Evolutionary conservation across 2,888 invertebrate genomes (phyloP), one percentile per base, ranked within the genome.

Genomic region (Pantelozetes paolii): DNA sequence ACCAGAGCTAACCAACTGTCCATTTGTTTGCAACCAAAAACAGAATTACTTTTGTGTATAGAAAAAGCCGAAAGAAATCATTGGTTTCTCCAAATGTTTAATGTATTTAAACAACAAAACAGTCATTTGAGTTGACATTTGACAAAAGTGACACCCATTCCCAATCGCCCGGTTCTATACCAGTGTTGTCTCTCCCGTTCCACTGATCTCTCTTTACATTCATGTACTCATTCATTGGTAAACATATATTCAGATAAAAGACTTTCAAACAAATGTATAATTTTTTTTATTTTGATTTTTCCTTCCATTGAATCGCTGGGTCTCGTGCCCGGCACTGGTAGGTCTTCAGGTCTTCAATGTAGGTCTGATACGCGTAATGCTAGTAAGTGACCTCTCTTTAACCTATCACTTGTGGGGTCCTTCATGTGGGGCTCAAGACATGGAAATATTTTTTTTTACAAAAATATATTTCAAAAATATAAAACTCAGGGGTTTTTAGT

Each of bases 91-190:
- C 3, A 26, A 59, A 59, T 18, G 8, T 30, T 59, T 30, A 30
- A 28, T 59, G 32, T 2, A 30, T 59, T 59, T 8, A 26, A 23
- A 59, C 59, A 59, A 59, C 59, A 59, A 59, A 59, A 59, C 59
- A 59, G 28, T 59, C 30, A 32, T 59, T 59, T 28, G 28, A 59
- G 26, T 30, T 59, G 59, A 59, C 59, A 59, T 59, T 59, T 59
- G 30, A 59, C 59, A 30, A 59, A 59, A 30, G 59, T 59, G 59
- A 59, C 59, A 59, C 59, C 59, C 26, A 59, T 30, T 59, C 59
- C 59, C 26, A 59, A 11, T 59, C 59, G 26, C 54, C 26, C 23
- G 11, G 23, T 54, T 20, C 26, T 23, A 3, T 15, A 2, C 2
- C 3, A 8, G 9, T 54, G 54, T 23, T 8, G 1, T 54, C 20